A percentile compares a stretch with the other conserved stretches of the same genome.
These are phyloP conservation scores for Reinhardtius hippoglossoides DNA, from an alignment of 2,113 vertebrate species.

Conservation along the genomic window DNA sequence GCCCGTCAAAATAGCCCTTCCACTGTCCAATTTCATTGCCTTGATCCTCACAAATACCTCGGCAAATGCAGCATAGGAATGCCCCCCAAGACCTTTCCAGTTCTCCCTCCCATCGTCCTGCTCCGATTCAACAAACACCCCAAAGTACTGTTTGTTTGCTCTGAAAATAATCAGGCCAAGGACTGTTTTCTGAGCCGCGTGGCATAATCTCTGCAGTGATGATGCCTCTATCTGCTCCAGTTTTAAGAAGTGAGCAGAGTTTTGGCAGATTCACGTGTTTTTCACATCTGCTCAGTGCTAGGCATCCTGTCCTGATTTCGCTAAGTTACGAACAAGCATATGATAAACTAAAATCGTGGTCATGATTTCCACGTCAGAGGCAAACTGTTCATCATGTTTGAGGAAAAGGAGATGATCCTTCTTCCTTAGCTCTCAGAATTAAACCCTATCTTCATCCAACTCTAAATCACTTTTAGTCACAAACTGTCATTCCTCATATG, in stretches of 20 bases:
- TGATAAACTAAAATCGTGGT: too few relatives aligned
- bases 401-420: background rate
- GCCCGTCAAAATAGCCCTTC: slow-evolving; percentile 74
- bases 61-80: slow-evolving; percentile 48
- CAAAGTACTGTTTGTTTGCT: slow-evolving; percentile 72
- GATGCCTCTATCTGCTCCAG: slow-evolving; percentile 9
- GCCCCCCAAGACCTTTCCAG: slow-evolving; percentile 17
- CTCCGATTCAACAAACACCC: slow-evolving; percentile 59
- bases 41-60: slow-evolving; percentile 66
- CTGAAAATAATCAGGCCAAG: slow-evolving; percentile 65
- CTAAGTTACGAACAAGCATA: too few relatives aligned
- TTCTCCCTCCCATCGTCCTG: slow-evolving; percentile 16
- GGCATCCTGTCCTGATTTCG: background rate
- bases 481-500: slow-evolving; percentile 4
- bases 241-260: slow-evolving; percentile 6
- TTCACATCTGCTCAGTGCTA: background rate
- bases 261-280: slow-evolving; percentile 13
- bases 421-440: background rate
- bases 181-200: slow-evolving; percentile 49
- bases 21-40: slow-evolving; percentile 61
- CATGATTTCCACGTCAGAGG: background rate
- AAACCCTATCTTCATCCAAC: slow-evolving; percentile 12
- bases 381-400: background rate
- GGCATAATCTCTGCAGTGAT: slow-evolving; percentile 28
- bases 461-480: slow-evolving; percentile 22